A percentile compares a stretch with the other conserved stretches of the same genome.
These are phyloP conservation scores for Parasteatoda lunata DNA, from an alignment of 2,888 invertebrate species.

Conservation along the genomic window DNA sequence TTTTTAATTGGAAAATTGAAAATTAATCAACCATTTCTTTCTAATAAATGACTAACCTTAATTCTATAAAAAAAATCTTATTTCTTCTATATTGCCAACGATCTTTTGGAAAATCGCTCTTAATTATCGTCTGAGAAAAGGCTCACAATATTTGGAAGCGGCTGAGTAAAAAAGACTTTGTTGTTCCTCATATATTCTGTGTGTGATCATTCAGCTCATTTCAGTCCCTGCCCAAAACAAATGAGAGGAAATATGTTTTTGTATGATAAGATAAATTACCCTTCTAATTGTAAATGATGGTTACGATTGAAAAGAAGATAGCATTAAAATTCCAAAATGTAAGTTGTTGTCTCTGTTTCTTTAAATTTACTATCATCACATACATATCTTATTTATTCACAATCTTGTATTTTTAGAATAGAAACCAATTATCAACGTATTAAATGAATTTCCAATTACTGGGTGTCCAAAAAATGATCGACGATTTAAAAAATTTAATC, in stretches of 20 bases:
- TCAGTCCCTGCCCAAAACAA: conserved; percentile 37
- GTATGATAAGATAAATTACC: conserved; percentile 60
- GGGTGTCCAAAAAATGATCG: too few relatives aligned
- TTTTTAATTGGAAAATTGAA: too few relatives aligned
- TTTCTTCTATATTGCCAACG: too few relatives aligned
- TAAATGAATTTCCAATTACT: too few relatives aligned
- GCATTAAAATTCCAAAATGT: conserved; percentile 66
- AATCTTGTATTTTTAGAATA: too few relatives aligned
- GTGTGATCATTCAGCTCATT: conserved; percentile 59
- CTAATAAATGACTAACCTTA: too few relatives aligned
- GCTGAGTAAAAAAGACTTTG: conserved; percentile 45
- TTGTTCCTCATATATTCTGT: conserved; percentile 58
- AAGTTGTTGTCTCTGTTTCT: conserved; percentile 19
- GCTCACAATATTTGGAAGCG: conserved; percentile 4
- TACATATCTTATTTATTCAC: too few relatives aligned
- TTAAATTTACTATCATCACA: neutral
- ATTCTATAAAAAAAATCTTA: too few relatives aligned
- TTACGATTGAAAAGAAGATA: conserved; percentile 55
- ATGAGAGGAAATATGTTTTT: conserved; percentile 61
- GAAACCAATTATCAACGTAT: too few relatives aligned
- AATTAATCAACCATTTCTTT: too few relatives aligned
- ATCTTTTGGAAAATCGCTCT: neutral
- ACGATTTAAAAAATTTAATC: too few relatives aligned
- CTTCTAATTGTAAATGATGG: conserved; percentile 64
- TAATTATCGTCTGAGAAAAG: neutral